These are phyloP conservation scores for Hofmannophila pseudospretella DNA, from an alignment of 2,888 invertebrate genomes.

Conservation along the genomic window DNA sequence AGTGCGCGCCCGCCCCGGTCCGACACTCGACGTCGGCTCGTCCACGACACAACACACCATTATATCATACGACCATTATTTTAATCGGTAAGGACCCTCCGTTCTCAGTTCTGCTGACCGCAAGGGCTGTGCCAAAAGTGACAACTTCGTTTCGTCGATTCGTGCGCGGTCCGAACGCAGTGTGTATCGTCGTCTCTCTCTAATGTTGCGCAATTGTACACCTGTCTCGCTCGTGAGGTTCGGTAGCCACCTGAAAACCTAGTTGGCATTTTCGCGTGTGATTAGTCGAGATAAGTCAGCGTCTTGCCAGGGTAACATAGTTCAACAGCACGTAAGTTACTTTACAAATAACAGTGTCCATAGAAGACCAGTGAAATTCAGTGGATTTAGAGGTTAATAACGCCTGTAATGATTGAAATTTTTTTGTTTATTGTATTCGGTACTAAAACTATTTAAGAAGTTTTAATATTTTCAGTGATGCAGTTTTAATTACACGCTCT, in stretches of 20 bases:
- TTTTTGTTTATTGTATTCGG: background rate
- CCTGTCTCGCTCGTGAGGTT: conserved; percentile 37
- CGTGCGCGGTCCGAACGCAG: conserved; percentile 28
- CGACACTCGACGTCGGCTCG: conserved; percentile 79
- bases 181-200: conserved; percentile 46
- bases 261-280: conserved; percentile 50
- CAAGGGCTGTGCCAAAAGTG: conserved; percentile 56
- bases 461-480: background rate
- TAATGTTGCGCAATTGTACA: conserved; percentile 54
- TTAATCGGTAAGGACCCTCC: conserved; percentile 70
- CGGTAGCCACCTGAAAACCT: conserved; percentile 28
- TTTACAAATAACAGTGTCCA: background rate
- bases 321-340: conserved; percentile 59
- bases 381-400: conserved; percentile 4
- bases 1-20: conserved; percentile 75
- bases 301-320: conserved; percentile 41
- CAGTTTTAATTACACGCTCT: too few relatives aligned
- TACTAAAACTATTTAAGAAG: background rate
- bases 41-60: conserved; percentile 67
- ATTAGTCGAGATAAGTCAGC: conserved; percentile 45
- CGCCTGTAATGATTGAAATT: background rate
- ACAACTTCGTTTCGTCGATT: conserved; percentile 17
- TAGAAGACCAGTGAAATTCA: conserved; percentile 1
- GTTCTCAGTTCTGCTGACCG: conserved; percentile 26
- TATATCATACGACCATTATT: conserved; percentile 66